phyloP scores from a whole-genome alignment of 2,113 vertebrate genomes.

The Anarrhichthys ocellatus region DNA sequence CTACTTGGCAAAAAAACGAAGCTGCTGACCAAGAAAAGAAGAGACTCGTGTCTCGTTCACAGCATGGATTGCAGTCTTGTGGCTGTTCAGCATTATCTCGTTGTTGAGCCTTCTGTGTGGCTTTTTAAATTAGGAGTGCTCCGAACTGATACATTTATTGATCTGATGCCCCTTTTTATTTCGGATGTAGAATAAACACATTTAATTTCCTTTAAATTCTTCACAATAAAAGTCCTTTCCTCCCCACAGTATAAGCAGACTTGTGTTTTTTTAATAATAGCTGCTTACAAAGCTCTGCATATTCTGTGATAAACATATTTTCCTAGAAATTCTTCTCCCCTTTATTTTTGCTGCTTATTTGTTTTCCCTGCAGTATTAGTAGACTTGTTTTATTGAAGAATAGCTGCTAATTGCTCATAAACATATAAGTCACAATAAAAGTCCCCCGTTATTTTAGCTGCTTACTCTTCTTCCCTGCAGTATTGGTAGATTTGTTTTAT shows the following conservation, averaged over 20 bases:
- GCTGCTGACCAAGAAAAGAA: conserved; percentile 70
- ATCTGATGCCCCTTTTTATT: conserved; percentile 8
- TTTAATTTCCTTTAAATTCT: neutral
- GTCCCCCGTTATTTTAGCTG: neutral
- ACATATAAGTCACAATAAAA: neutral
- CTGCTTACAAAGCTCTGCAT: too few relatives aligned
- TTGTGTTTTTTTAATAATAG: too few relatives aligned
- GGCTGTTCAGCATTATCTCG: conserved; percentile 50
- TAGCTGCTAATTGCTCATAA: neutral
- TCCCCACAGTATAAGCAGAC: too few relatives aligned
- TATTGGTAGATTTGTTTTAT: neutral
- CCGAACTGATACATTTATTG: conserved; percentile 11
- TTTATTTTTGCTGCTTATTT: neutral
- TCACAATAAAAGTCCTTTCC: too few relatives aligned
- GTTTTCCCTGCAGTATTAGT: neutral
- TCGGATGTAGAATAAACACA: neutral
- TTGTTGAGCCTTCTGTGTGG: conserved; percentile 10
- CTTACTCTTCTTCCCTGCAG: neutral
- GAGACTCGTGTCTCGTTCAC: conserved; percentile 46
- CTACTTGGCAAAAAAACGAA: conserved; percentile 72
- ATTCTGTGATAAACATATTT: too few relatives aligned
- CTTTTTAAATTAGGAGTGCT: conserved; percentile 11
- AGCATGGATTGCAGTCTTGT: conserved; percentile 36
- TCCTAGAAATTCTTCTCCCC: neutral
- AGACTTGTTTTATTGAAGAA: neutral